Evolutionary conservation across 2,888 invertebrate species (phyloP), one percentile per base, ranked within the genome.

Genomic region (Cerceris ruficornis): DNA sequence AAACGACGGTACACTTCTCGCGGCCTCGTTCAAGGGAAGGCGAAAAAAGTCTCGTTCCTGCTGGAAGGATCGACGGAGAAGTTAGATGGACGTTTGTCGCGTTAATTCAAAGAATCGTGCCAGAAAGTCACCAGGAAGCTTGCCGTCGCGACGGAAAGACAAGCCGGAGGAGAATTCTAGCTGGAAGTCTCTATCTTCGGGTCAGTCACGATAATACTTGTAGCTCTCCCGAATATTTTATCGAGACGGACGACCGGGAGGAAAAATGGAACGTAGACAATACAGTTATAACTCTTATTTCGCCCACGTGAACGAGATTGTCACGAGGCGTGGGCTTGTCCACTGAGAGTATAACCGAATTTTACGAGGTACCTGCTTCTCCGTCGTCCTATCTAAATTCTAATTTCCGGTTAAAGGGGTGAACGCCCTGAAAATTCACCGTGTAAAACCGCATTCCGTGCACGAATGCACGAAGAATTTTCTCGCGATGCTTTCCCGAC

Each of bases 221-320:
- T 46, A 42, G 58, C 75, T 76, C 78, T 72, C 46, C 79, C 72
- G 73, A 84, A 84, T 87, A 83, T 84, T 79, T 86, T 77, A 77
- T 70, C 82, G 67, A 77, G 74, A 76, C 73, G 77, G 69, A 68
- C 71, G 72, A 69, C 65, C 39, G 75, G 39, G 54, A 69, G 60
- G 60, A 42, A 67, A 85, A 85, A 80, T 68, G 64, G 72, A 80
- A 81, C 70, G 82, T 76, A 86, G 78, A 86, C 81, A 86, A 86
- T 84, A 70, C 77, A 70, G 67, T 69, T 84, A 77, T 84, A 84
- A 86, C 77, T 88, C 87, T 87, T 85, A 86, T 86, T 81, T 80
- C 80, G 76, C 88, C 88, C 83, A 88, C 88, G 75, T 78, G 74
- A 52, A 28, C 70, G 75, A 77, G 76, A 81, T 76, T 74, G 75